Percentiles rank a stretch among this genome's conserved stretches.
Evolutionary conservation across 1,140 invertebrate species (phyloP).

Genomic region (Plectus sambesii): DNA sequence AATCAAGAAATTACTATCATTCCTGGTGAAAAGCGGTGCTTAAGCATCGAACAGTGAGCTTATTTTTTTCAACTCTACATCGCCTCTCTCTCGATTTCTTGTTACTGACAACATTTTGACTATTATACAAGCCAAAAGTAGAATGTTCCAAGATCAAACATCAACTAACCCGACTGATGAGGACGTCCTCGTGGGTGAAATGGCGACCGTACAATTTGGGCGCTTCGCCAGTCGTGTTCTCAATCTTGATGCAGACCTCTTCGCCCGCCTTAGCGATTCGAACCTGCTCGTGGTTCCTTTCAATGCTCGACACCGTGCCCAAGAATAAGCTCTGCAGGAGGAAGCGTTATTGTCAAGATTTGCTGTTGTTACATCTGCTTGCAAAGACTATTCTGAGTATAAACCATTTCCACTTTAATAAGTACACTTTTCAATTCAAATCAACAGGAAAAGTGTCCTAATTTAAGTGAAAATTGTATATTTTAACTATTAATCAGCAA

Average conservation of each 20-base stretch:
- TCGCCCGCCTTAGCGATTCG: conserved; percentile 84
- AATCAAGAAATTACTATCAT: no score
- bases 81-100: no score
- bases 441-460: no score
- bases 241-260: conserved; percentile 97
- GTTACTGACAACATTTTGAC: no score
- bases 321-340: conserved; percentile 75
- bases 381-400: conserved; percentile 5
- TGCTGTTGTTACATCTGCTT: conserved; percentile 6
- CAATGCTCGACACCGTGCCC: conserved; percentile 85
- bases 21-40: no score
- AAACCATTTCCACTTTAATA: neutral
- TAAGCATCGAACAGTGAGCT: no score
- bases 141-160: neutral
- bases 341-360: conserved; percentile 4
- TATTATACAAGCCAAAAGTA: no score
- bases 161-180: conserved; percentile 79
- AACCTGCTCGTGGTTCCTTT: conserved; percentile 66
- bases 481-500: no score
- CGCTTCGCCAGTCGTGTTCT: conserved; percentile 82
- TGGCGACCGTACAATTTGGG: conserved; percentile 96
- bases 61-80: no score
- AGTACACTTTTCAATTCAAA: no score
- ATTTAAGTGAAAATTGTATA: no score
- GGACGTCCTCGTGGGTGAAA: conserved; percentile 86